A percentile compares a stretch with the other conserved stretches of the same genome.
These are phyloP conservation scores for Okamejei kenojei DNA, from an alignment of 2,797 vertebrate genomes.

Conservation along the genomic window DNA sequence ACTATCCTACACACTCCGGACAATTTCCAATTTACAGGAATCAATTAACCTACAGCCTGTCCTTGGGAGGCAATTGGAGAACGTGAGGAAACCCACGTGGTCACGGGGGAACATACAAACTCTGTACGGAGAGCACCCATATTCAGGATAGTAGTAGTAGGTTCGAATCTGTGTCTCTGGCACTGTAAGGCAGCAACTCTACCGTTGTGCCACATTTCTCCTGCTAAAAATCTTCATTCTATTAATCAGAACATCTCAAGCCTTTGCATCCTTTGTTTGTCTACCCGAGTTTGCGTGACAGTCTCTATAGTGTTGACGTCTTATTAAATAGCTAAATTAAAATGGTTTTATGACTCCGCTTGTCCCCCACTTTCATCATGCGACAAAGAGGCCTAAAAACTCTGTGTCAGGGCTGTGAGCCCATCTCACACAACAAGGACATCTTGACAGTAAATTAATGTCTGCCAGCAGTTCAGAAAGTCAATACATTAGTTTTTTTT, in stretches of 20 bases:
- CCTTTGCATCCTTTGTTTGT: not conserved
- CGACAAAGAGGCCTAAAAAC: not conserved
- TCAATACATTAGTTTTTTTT: not conserved
- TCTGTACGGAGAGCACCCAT: too few species aligned
- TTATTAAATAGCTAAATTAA: constrained; percentile 31
- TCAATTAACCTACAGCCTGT: too few species aligned
- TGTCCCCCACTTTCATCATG: not conserved
- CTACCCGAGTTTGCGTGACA: not conserved
- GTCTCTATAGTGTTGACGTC: not conserved
- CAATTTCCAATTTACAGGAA: too few species aligned
- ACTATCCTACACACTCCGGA: too few species aligned
- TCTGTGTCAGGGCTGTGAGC: not conserved
- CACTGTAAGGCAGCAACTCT: too few species aligned
- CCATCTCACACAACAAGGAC: not conserved
- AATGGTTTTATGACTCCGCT: not conserved
- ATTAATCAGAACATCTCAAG: not conserved
- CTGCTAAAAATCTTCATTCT: not conserved
- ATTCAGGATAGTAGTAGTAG: too few species aligned
- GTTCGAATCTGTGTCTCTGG: too few species aligned
- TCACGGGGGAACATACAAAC: too few species aligned
- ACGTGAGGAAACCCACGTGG: too few species aligned
- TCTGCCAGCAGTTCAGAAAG: constrained; percentile 21
- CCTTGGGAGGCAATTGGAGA: too few species aligned
- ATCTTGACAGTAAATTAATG: constrained; percentile 25
- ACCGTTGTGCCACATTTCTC: too few species aligned